Percentiles rank a stretch among this genome's conserved stretches.
phyloP scores from a whole-genome alignment of 2,113 vertebrate genomes.

The Talpa occidentalis region DNA sequence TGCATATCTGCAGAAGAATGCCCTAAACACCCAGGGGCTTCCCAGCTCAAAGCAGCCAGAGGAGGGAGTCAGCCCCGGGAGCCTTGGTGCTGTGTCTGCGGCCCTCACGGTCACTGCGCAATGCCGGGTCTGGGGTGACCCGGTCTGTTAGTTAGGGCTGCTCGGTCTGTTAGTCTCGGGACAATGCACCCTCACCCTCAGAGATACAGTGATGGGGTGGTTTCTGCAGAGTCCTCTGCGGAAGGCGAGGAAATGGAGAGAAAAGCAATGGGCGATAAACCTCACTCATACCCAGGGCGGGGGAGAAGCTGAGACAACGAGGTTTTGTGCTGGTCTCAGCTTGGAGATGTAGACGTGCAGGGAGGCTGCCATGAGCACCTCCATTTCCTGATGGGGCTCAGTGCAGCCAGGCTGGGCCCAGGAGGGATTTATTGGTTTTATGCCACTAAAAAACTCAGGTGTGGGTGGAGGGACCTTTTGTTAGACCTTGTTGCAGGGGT shows the following conservation, averaged over 20 bases:
- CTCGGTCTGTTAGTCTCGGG: neutral
- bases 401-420: neutral
- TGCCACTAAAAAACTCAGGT: neutral
- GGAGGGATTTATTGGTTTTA: neutral
- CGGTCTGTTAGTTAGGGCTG: neutral
- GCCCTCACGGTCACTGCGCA: rapidly evolving
- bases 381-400: neutral
- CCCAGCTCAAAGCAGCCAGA: neutral
- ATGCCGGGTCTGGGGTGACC: neutral
- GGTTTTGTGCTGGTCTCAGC: slow-evolving; percentile 48
- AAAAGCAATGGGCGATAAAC: neutral
- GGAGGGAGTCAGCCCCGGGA: neutral
- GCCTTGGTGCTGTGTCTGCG: neutral
- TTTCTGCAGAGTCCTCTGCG: slow-evolving; percentile 42
- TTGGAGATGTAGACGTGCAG: neutral
- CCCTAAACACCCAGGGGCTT: neutral
- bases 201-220: neutral
- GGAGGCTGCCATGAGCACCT: neutral
- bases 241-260: neutral
- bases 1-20: neutral
- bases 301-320: slow-evolving; percentile 14
- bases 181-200: neutral
- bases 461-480: neutral
- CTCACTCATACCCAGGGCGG: neutral
- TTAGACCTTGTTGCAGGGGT: neutral